These are phyloP conservation scores for Pentalonia nigronervosa DNA, from an alignment of 1,140 invertebrate genomes.

Conservation along the genomic window DNA sequence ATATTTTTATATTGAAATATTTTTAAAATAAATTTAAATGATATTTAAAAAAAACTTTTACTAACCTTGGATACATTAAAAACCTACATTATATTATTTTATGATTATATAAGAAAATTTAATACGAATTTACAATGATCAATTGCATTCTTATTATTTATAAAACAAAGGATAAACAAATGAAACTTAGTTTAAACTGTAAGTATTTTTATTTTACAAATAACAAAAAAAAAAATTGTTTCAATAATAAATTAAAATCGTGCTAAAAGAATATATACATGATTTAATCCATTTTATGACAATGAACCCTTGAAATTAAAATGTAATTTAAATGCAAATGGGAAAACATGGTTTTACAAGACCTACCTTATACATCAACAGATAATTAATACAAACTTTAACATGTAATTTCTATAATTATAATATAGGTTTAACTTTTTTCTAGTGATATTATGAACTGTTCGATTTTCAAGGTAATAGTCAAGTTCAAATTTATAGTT, in stretches of 20 bases:
- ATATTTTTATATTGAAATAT: background rate
- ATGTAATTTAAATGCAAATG: conserved; percentile 9
- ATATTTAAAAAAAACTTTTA: no score
- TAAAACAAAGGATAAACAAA: background rate
- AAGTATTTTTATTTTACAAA: background rate
- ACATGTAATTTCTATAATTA: background rate
- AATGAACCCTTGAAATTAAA: background rate
- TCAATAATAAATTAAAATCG: background rate
- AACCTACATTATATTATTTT: no score
- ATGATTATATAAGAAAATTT: background rate
- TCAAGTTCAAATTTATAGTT: background rate
- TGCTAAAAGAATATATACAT: background rate
- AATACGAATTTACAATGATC: background rate
- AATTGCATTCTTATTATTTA: background rate
- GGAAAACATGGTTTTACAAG: background rate
- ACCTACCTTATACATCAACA: background rate
- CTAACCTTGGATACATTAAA: no score
- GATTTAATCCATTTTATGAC: background rate
- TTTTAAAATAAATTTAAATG: no score
- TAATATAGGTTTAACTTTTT: background rate
- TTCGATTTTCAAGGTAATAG: background rate
- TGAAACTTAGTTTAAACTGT: background rate
- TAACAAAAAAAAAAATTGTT: background rate
- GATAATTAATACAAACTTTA: background rate
- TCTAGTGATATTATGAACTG: background rate